Conservation (phyloP, 2,113 vertebrate genomes). For the Rana temporaria region DNA sequence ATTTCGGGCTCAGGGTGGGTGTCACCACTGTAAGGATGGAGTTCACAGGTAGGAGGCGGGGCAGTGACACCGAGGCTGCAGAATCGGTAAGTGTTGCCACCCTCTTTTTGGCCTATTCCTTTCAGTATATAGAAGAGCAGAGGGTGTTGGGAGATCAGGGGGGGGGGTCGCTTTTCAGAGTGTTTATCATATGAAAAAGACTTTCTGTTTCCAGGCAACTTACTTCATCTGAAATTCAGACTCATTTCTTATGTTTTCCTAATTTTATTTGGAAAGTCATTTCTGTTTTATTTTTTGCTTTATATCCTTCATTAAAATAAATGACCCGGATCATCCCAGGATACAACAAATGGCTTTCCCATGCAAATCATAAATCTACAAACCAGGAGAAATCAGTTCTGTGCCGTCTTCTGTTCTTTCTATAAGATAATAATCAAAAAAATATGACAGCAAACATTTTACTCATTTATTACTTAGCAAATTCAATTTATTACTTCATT, state of each 20-base stretch:
- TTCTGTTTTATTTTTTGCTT: conserved; percentile 20
- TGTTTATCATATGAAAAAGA: no score
- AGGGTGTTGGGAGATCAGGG: no score
- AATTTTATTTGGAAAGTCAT: conserved; percentile 29
- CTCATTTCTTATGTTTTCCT: conserved; percentile 11
- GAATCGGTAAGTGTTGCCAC: no score
- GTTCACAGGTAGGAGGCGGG: no score
- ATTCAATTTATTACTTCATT: background rate
- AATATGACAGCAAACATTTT: conserved; percentile 13
- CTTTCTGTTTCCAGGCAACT: background rate
- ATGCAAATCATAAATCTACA: conserved; percentile 40
- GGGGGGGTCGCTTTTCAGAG: no score
- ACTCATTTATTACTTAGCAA: conserved; percentile 14
- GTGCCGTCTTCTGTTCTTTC: background rate
- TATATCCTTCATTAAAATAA: conserved; percentile 43
- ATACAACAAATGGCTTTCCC: conserved; percentile 33
- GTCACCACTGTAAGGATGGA: no score
- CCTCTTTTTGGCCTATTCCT: no score
- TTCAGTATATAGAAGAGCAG: no score
- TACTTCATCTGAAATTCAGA: conserved; percentile 4
- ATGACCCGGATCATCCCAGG: conserved; percentile 27
- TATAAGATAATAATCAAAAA: conserved; percentile 34
- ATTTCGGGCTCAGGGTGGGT: no score
- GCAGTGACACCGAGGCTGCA: no score
- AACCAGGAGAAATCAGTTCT: background rate